These are phyloP conservation scores for Ochropleura leucogaster DNA, from an alignment of 2,888 invertebrate species.

Conservation along the genomic window DNA sequence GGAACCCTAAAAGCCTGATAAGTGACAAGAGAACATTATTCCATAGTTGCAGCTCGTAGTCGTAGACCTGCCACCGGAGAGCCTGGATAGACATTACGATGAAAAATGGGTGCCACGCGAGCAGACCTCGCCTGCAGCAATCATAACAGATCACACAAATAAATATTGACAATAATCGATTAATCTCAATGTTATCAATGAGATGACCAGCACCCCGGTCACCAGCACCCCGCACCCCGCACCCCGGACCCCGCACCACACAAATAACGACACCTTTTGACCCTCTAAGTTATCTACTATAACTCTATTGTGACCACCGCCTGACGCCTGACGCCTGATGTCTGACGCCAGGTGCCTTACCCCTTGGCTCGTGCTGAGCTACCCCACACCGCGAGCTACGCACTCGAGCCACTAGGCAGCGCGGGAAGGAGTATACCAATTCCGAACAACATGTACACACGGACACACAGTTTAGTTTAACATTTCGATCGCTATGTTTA, in stretches of 20 bases:
- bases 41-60: neutral
- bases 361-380: conserved; percentile 24
- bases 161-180: neutral
- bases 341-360: neutral
- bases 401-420: neutral
- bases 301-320: neutral
- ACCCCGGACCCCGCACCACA: neutral
- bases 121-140: neutral
- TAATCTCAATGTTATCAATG: neutral
- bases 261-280: neutral
- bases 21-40: neutral
- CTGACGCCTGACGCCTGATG: neutral
- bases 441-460: neutral
- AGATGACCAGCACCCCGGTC: neutral
- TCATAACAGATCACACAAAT: neutral
- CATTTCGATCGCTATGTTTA: neutral
- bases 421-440: conserved; percentile 5
- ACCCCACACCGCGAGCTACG: neutral
- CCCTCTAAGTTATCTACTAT: neutral
- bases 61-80: no score
- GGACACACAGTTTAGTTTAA: neutral
- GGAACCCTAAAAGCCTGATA: neutral
- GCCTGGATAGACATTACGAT: neutral
- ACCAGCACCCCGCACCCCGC: neutral
- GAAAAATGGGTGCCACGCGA: no score